Evolutionary conservation across 2,113 vertebrate genomes (phyloP).

Genomic region (Theropithecus gelada): DNA sequence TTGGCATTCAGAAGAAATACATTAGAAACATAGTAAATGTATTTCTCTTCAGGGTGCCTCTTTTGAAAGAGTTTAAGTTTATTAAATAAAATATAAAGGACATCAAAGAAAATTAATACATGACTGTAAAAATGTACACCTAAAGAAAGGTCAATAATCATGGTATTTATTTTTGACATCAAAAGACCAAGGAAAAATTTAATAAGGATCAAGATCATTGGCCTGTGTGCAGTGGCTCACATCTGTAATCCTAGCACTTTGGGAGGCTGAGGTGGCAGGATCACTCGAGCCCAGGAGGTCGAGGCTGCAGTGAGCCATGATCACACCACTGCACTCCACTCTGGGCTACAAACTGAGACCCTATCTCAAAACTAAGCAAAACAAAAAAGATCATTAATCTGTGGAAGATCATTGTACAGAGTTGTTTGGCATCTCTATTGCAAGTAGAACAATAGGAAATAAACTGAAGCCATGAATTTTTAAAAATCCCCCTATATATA

Average conservation of each 20-base stretch:
- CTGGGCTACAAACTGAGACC: too few species aligned
- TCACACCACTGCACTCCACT: too few species aligned
- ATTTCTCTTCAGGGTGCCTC: background rate
- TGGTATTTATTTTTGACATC: conserved; percentile 36
- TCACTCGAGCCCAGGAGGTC: too few species aligned
- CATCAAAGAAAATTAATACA: conserved; percentile 35
- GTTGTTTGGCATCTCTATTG: background rate
- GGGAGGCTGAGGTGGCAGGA: too few species aligned
- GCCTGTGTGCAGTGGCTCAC: too few species aligned
- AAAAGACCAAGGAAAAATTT: conserved; percentile 36
- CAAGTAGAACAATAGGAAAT: conserved; percentile 13
- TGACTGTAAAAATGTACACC: conserved; percentile 36
- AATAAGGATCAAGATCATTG: background rate
- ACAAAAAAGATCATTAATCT: background rate
- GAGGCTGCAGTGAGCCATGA: too few species aligned
- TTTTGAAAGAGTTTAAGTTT: conserved; percentile 43
- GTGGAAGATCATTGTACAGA: background rate
- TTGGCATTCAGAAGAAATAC: conserved; percentile 26
- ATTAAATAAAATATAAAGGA: conserved; percentile 23
- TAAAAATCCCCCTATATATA: background rate
- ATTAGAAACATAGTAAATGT: conserved; percentile 5
- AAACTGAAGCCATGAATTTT: background rate
- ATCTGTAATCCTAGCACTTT: too few species aligned
- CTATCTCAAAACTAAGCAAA: too few species aligned
- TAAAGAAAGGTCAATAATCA: conserved; percentile 39